A percentile compares a stretch with the other conserved stretches of the same genome.
These are phyloP conservation scores for Thunnus maccoyii DNA, from an alignment of 2,113 vertebrate species.

Conservation along the genomic window DNA sequence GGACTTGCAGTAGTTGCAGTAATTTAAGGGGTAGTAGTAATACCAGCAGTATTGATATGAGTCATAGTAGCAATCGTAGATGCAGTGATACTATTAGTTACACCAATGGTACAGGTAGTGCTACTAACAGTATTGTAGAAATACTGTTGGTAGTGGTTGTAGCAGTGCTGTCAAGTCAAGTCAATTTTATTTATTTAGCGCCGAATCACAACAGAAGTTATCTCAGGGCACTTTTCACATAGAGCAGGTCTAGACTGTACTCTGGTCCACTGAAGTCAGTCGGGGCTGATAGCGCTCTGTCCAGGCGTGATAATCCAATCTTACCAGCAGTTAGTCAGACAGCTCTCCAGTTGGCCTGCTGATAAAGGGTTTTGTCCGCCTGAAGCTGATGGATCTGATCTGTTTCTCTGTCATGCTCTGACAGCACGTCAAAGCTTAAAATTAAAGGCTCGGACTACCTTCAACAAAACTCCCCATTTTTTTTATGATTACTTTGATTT, in stretches of 20 bases:
- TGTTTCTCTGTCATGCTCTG: constrained; percentile 15
- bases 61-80: neutral
- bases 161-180: neutral
- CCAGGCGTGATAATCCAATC: constrained; percentile 62
- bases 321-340: constrained; percentile 54
- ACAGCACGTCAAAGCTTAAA: constrained; percentile 38
- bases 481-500: constrained; percentile 43
- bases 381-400: constrained; percentile 62
- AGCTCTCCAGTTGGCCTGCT: constrained; percentile 33
- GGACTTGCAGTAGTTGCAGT: neutral
- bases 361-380: constrained; percentile 58
- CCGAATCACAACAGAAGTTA: too few species aligned
- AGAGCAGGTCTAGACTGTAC: too few species aligned
- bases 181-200: too few species aligned
- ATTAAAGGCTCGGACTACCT: constrained; percentile 41
- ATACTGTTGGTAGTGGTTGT: neutral
- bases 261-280: constrained; percentile 31
- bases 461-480: constrained; percentile 38
- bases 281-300: constrained; percentile 16
- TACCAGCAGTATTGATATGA: too few species aligned
- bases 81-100: neutral
- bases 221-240: too few species aligned
- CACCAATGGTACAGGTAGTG: neutral
- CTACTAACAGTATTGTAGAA: neutral
- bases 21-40: neutral